phyloP scores from a whole-genome alignment of 2,113 vertebrate genomes.

The Anser cygnoides region DNA sequence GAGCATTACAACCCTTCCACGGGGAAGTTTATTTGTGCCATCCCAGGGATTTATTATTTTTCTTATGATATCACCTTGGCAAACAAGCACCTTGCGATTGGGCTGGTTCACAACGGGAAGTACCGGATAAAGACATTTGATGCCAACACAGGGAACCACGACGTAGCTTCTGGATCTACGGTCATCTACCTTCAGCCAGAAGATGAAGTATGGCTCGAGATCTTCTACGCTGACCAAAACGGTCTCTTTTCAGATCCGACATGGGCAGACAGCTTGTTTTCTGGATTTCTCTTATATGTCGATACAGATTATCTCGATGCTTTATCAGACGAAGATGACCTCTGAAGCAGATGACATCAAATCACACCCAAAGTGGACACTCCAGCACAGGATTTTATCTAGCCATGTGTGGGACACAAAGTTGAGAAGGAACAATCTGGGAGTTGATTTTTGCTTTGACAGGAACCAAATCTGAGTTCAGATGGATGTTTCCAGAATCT shows the following conservation, averaged over 20 bases:
- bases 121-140: constrained; percentile 96
- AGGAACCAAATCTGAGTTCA: not conserved
- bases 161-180: constrained; percentile 93
- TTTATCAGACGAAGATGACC: constrained; percentile 87
- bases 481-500: not conserved
- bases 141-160: constrained; percentile 97
- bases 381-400: not conserved
- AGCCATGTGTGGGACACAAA: not conserved
- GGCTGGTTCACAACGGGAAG: constrained; percentile 93
- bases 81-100: constrained; percentile 95
- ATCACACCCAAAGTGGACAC: not conserved
- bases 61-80: constrained; percentile 97
- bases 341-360: constrained; percentile 50
- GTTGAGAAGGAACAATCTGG: not conserved
- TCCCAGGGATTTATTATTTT: constrained; percentile 96
- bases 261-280: constrained; percentile 97
- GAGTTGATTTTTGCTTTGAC: not conserved
- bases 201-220: constrained; percentile 98
- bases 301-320: constrained; percentile 94
- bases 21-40: constrained; percentile 95
- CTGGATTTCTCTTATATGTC: constrained; percentile 94
- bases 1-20: constrained; percentile 91
- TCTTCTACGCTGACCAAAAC: constrained; percentile 95
- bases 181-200: constrained; percentile 93
- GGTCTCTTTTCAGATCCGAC: constrained; percentile 94